These are phyloP conservation scores for Bombus sibiricus DNA, from an alignment of 1,140 invertebrate species.

Conservation along the genomic window DNA sequence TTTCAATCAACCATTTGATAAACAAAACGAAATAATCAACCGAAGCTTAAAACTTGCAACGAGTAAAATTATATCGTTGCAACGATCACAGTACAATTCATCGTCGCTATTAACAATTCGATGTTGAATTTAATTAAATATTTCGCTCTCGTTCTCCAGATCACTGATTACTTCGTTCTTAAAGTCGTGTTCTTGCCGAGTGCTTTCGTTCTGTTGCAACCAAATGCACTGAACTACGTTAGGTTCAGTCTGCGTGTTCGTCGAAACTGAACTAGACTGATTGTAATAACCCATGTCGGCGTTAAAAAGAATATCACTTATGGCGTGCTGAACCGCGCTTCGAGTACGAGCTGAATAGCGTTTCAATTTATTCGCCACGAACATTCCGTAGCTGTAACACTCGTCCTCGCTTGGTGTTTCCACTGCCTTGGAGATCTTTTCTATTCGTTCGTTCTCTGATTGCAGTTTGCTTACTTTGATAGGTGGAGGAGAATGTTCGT, in stretches of 20 bases:
- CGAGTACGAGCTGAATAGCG: not conserved
- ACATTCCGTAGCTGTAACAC: not conserved
- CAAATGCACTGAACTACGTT: not conserved
- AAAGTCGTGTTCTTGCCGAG: too few relatives aligned
- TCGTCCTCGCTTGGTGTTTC: not conserved
- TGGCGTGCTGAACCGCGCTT: not conserved
- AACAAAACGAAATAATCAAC: not conserved
- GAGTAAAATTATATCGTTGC: not conserved
- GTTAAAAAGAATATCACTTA: slow-evolving; percentile 6
- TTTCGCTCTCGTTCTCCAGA: not conserved
- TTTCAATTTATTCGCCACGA: not conserved
- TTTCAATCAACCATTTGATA: not conserved
- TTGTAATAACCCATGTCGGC: slow-evolving; percentile 1
- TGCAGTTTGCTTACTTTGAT: not conserved
- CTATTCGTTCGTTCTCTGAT: not conserved
- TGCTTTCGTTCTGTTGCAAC: not conserved
- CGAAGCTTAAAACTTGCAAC: not conserved
- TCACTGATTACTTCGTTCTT: not conserved
- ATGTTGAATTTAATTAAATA: not conserved
- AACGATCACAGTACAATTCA: not conserved
- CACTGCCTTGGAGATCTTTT: not conserved
- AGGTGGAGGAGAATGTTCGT: not conserved
- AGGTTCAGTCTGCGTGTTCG: not conserved
- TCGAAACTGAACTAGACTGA: not conserved
- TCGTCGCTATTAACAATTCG: not conserved